phyloP scores from a whole-genome alignment of 2,113 vertebrate genomes.

The Astatoreochromis straeleni region DNA sequence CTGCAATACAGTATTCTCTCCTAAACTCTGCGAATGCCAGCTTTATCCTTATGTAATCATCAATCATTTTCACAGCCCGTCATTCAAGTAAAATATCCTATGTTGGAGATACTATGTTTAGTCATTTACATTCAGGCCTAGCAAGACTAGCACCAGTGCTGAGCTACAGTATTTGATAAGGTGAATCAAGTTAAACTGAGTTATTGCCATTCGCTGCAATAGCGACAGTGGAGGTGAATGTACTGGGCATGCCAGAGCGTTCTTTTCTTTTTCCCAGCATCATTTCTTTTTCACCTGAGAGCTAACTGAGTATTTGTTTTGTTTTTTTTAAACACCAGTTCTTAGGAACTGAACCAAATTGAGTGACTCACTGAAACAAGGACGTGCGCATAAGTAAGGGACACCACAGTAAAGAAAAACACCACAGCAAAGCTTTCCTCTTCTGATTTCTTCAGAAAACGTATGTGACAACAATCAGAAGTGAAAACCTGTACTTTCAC shows the following conservation, averaged over 20 bases:
- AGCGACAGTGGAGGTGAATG: background rate
- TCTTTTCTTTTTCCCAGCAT: background rate
- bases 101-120: background rate
- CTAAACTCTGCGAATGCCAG: background rate
- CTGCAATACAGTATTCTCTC: slow-evolving; percentile 5
- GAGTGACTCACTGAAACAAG: slow-evolving; percentile 35
- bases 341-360: background rate
- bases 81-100: background rate
- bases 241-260: background rate
- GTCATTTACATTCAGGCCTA: background rate
- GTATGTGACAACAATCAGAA: background rate
- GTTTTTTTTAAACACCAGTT: background rate
- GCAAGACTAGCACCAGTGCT: background rate
- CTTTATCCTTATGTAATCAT: slow-evolving; percentile 31
- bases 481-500: slow-evolving; percentile 7
- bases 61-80: background rate
- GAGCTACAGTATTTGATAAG: background rate
- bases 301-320: background rate
- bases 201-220: background rate
- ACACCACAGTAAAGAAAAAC: background rate
- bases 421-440: slow-evolving; percentile 8
- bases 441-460: slow-evolving; percentile 23
- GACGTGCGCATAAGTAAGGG: background rate
- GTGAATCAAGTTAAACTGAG: background rate
- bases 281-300: background rate